phyloP scores from a whole-genome alignment of 2,888 invertebrate genomes.

The Noctua pronuba region DNA sequence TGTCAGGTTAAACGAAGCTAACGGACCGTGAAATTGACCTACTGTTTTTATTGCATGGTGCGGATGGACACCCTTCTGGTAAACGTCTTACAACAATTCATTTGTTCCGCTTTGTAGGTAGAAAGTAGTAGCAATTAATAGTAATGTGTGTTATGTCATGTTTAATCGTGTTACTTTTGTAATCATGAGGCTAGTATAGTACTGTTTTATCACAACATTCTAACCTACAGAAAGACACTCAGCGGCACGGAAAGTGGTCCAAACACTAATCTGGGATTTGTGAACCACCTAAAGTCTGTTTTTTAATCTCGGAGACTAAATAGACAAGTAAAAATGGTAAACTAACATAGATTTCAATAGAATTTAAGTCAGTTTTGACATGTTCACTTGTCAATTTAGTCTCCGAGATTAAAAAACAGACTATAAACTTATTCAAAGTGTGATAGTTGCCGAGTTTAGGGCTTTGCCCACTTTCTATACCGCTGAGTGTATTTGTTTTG shows the following conservation, averaged over 20 bases:
- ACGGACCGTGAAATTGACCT: slow-evolving; percentile 84
- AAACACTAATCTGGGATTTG: not conserved
- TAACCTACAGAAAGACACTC: not conserved
- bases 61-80: slow-evolving; percentile 43
- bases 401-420: too few relatives aligned
- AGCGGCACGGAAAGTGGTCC: not conserved
- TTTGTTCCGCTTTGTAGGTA: slow-evolving; percentile 56
- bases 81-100: slow-evolving; percentile 55
- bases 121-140: slow-evolving; percentile 8
- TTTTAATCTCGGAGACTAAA: too few relatives aligned
- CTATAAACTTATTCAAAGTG: not conserved
- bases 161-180: slow-evolving; percentile 1
- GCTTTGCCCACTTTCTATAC: not conserved
- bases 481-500: not conserved
- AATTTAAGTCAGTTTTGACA: too few relatives aligned
- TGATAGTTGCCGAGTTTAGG: not conserved
- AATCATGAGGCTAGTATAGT: slow-evolving; percentile 1
- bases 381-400: too few relatives aligned
- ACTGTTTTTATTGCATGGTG: slow-evolving; percentile 72
- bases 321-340: too few relatives aligned
- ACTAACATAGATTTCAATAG: too few relatives aligned
- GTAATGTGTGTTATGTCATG: not conserved
- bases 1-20: slow-evolving; percentile 66
- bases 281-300: not conserved
- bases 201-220: not conserved